Conservation (phyloP, 2,797 vertebrate species). For the Pipistrellus pygmaeus region DNA sequence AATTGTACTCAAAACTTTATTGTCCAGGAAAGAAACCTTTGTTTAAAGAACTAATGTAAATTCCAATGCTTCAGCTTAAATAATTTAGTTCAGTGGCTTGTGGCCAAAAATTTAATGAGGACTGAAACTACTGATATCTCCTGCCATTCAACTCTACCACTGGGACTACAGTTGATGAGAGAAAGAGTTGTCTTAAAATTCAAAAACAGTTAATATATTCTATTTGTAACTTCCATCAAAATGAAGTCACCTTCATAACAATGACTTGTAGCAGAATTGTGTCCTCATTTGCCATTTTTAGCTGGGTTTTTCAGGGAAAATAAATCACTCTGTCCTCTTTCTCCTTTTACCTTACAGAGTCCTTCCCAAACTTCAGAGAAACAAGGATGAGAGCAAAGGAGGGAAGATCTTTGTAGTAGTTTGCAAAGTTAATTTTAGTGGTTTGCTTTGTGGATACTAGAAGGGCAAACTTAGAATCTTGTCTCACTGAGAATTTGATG, state of each 20-base stretch:
- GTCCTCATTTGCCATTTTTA: constrained; percentile 78
- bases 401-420: constrained; percentile 15
- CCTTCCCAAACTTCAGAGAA: constrained; percentile 42
- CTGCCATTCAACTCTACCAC: constrained; percentile 67
- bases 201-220: constrained; percentile 75
- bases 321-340: constrained; percentile 75
- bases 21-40: constrained; percentile 75
- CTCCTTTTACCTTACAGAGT: constrained; percentile 54
- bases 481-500: constrained; percentile 29
- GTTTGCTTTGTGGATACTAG: constrained; percentile 31
- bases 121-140: constrained; percentile 63
- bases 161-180: constrained; percentile 63
- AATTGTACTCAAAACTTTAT: constrained; percentile 69
- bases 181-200: constrained; percentile 73
- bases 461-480: constrained; percentile 7
- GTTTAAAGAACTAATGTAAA: constrained; percentile 79
- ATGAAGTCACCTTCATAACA: constrained; percentile 79
- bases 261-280: constrained; percentile 61
- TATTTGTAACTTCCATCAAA: constrained; percentile 74
- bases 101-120: constrained; percentile 81
- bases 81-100: constrained; percentile 67
- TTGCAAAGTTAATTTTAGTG: constrained; percentile 54
- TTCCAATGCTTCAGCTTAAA: constrained; percentile 64
- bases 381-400: constrained; percentile 8
- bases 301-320: constrained; percentile 71